phyloP scores from a whole-genome alignment of 1,140 invertebrate genomes.

The Drosophila pseudoananassae region DNA sequence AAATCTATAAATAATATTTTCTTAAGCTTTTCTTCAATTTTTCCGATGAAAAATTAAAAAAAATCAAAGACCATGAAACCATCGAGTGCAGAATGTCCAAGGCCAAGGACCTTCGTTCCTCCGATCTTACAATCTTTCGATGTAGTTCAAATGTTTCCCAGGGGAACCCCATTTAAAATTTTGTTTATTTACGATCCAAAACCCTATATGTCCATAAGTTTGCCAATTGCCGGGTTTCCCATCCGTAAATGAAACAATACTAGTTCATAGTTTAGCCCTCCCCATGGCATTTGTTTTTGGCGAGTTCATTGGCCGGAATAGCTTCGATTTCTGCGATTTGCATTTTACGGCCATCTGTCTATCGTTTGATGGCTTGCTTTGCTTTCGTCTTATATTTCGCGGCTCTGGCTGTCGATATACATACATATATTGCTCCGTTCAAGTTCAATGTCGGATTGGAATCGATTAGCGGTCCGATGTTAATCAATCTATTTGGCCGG shows the following conservation, averaged over 20 bases:
- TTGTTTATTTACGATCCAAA: too few species aligned
- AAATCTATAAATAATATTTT: too few species aligned
- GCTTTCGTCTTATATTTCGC: slow-evolving; percentile 30
- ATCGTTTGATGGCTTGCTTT: slow-evolving; percentile 39
- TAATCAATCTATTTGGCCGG: slow-evolving; percentile 37
- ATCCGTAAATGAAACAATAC: neutral
- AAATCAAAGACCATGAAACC: too few species aligned
- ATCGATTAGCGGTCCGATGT: slow-evolving; percentile 24
- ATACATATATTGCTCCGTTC: slow-evolving; percentile 11
- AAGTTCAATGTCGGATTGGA: slow-evolving; percentile 68
- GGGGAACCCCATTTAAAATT: too few species aligned
- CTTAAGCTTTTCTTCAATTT: too few species aligned
- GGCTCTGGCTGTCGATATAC: neutral
- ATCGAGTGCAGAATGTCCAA: too few species aligned
- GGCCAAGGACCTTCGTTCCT: too few species aligned
- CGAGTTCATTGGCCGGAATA: slow-evolving; percentile 46
- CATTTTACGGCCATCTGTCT: slow-evolving; percentile 60
- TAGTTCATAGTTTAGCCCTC: neutral
- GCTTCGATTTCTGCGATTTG: slow-evolving; percentile 54
- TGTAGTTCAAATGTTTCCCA: too few species aligned
- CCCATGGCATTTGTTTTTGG: neutral
- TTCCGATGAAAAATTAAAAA: too few species aligned
- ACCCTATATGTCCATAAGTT: neutral
- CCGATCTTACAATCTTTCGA: too few species aligned
- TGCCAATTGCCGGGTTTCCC: neutral